Conservation (phyloP, 2,888 invertebrate genomes). For the Drymonia ruficornis region DNA sequence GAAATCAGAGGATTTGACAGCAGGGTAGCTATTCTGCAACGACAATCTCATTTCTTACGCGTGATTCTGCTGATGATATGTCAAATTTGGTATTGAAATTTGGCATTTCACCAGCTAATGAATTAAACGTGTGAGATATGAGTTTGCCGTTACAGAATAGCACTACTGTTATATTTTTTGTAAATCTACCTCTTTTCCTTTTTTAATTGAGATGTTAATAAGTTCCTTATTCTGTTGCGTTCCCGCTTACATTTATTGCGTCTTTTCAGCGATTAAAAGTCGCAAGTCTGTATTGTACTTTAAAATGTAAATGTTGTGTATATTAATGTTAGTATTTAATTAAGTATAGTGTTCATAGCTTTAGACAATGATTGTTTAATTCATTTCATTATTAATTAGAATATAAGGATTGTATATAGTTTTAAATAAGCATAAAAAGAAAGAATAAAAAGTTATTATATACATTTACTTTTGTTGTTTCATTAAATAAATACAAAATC, state of each 20-base stretch:
- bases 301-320: slow-evolving; percentile 38
- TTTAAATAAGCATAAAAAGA: not conserved
- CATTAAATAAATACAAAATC: slow-evolving; percentile 24
- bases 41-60: no score
- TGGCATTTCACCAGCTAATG: no score
- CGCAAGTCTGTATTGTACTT: slow-evolving; percentile 15
- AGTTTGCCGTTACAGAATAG: no score
- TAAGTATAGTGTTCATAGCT: slow-evolving; percentile 42
- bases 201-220: no score
- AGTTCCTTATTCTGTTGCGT: no score
- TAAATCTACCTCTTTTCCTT: no score
- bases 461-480: slow-evolving; percentile 53
- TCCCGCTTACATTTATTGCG: not conserved
- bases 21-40: no score
- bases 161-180: no score
- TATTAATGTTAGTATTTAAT: slow-evolving; percentile 26
- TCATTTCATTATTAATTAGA: slow-evolving; percentile 21
- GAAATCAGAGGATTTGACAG: no score
- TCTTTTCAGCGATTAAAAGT: slow-evolving; percentile 8
- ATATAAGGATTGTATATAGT: slow-evolving; percentile 56
- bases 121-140: no score
- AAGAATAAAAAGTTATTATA: slow-evolving; percentile 62
- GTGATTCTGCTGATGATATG: no score
- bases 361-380: slow-evolving; percentile 22
- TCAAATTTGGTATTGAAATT: no score